Evolutionary conservation across 2,113 vertebrate genomes (phyloP).

Genomic region (Carettochelys insculpta): DNA sequence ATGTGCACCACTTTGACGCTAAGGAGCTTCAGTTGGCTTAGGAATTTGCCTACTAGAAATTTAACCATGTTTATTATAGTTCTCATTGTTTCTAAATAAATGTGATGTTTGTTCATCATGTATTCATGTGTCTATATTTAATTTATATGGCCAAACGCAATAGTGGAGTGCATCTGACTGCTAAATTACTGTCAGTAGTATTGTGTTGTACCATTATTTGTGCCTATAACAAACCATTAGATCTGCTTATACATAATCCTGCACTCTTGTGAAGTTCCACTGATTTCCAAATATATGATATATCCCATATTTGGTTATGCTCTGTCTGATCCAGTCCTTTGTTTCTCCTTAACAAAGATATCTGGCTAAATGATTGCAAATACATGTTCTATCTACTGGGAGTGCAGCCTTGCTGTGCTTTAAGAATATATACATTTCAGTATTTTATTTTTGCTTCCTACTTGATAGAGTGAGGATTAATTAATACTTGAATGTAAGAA

Average conservation of each 20-base stretch:
- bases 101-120: neutral
- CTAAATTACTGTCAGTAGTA: neutral
- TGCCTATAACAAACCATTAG: neutral
- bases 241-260: neutral
- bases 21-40: neutral
- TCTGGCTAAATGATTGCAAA: neutral
- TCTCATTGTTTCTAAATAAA: neutral
- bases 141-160: neutral
- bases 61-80: neutral
- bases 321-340: neutral
- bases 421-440: neutral
- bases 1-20: rapidly evolving
- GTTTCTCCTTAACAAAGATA: neutral
- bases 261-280: rapidly evolving
- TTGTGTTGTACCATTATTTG: neutral
- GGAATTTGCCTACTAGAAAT: neutral
- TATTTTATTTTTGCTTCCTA: neutral
- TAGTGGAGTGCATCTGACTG: neutral
- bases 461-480: neutral
- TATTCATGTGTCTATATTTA: neutral
- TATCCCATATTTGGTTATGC: neutral
- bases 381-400: neutral
- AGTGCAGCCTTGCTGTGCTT: neutral
- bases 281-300: neutral
- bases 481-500: neutral